Evolutionary conservation across 1,140 invertebrate species (phyloP), one percentile per base, ranked within the genome.

Genomic region (Harlomillsia oculata): DNA sequence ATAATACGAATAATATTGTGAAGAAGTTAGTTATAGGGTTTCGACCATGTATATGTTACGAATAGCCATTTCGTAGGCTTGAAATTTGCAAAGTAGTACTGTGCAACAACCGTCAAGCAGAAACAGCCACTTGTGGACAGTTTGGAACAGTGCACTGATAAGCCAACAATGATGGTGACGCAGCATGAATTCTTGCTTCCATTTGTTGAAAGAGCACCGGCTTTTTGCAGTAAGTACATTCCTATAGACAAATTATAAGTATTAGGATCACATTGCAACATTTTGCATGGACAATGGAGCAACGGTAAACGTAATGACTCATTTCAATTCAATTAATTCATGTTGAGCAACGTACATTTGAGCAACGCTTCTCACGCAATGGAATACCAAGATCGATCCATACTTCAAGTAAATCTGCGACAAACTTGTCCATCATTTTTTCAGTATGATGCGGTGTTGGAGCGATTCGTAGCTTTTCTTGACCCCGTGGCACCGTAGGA

Each of bases 361-460:
- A n/a, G n/a, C n/a, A n/a, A n/a, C n/a, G n/a, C n/a, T n/a, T 53
- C 68, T 71, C 50, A 68, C 67, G 28, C 30, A 82, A 76, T 14
- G 80, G 80, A 60, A 89, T 75, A 53, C 81, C 78, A 36, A 89
- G 73, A 62, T 78, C 74, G 57, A 80, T 76, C 83, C 89, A 93
- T 40, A 88, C 79, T 40, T 66, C 61, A 11, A 84, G 75, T 40
- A 89, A 74, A 68, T 93, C 87, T 36, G 75, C 71, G 13, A 93
- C 79, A 53, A 96, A 81, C 53, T 73, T 73, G 70, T 97, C 84
- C 77, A 97, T 93, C 89, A 97, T 91, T 44, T 79, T 75, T 23
- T 75, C 73, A 5, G 87, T 90, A 69, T 98, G 95, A 69, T 88
- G 84, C 2, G 94, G 94, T 0, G 94, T 96, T 3, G 94, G 92